Evolutionary conservation across 2,797 vertebrate genomes (phyloP).

Genomic region (Spondyliosoma cantharus): DNA sequence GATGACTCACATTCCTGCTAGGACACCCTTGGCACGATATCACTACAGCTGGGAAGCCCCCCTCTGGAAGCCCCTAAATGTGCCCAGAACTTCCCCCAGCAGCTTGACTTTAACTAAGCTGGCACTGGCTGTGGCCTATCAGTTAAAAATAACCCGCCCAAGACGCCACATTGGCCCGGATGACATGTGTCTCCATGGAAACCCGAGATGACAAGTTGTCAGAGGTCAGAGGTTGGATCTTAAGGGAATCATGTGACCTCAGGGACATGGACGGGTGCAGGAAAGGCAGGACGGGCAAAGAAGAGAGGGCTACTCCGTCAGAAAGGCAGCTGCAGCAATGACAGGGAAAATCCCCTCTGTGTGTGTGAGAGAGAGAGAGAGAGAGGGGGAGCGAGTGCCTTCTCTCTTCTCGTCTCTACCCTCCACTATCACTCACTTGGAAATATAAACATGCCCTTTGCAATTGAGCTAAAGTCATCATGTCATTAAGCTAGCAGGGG

Average conservation of each 20-base stretch:
- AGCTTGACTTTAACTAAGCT: conserved; percentile 45
- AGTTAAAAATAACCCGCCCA: conserved; percentile 70
- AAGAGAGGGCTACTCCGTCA: conserved; percentile 27
- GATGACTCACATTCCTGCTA: conserved; percentile 73
- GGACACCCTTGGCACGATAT: conserved; percentile 70
- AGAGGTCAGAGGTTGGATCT: conserved; percentile 67
- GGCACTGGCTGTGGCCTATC: conserved; percentile 33
- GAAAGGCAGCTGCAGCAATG: conserved; percentile 59
- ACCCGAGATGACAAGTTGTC: conserved; percentile 66
- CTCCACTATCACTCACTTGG: conserved; percentile 46
- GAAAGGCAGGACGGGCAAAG: not conserved
- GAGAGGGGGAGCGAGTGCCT: not conserved
- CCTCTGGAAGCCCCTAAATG: conserved; percentile 73
- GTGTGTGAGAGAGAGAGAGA: conserved; percentile 11
- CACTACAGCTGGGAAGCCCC: conserved; percentile 78
- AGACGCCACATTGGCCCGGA: conserved; percentile 58
- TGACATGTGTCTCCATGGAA: conserved; percentile 74
- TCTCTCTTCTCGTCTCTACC: conserved; percentile 40
- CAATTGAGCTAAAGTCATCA: conserved; percentile 65
- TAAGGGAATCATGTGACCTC: conserved; percentile 67
- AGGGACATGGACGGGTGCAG: conserved; percentile 32
- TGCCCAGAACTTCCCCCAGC: conserved; percentile 63
- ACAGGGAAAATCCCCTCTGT: conserved; percentile 65
- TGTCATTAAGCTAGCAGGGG: conserved; percentile 60
- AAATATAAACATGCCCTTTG: conserved; percentile 72